Conservation (phyloP, 2,888 invertebrate species). For the Malacosoma neustria region DNA sequence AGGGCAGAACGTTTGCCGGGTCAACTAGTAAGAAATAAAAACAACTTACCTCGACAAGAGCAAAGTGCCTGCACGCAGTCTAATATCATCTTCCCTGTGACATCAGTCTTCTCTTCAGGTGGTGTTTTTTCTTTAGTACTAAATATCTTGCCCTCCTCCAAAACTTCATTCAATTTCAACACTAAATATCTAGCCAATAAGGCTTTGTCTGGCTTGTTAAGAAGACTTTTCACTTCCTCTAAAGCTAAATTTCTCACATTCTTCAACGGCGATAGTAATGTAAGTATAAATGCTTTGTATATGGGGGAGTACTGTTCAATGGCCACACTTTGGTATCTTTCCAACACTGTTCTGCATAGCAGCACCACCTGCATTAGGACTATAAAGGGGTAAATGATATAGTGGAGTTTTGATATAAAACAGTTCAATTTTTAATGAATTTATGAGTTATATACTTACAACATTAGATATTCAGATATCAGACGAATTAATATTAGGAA, state of each 20-base stretch:
- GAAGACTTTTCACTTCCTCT: slow-evolving; percentile 75
- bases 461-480: no score
- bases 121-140: slow-evolving; percentile 45
- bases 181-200: slow-evolving; percentile 78
- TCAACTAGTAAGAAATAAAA: no score
- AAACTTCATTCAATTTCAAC: slow-evolving; percentile 77
- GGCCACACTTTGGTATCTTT: slow-evolving; percentile 80
- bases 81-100: slow-evolving; percentile 71
- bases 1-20: no score
- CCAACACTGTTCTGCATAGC: slow-evolving; percentile 82
- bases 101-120: slow-evolving; percentile 54
- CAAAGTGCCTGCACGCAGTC: slow-evolving; percentile 72
- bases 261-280: slow-evolving; percentile 78
- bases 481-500: no score
- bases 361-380: slow-evolving; percentile 80
- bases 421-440: no score
- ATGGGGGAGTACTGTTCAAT: slow-evolving; percentile 79
- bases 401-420: slow-evolving; percentile 25
- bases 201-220: slow-evolving; percentile 76
- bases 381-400: slow-evolving; percentile 64
- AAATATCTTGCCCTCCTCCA: slow-evolving; percentile 76
- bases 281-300: slow-evolving; percentile 81
- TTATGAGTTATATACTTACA: no score
- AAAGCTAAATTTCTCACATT: slow-evolving; percentile 78
- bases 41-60: slow-evolving; percentile 51